phyloP scores from a whole-genome alignment of 1,140 invertebrate genomes.

The Dendrolimus punctatus region DNA sequence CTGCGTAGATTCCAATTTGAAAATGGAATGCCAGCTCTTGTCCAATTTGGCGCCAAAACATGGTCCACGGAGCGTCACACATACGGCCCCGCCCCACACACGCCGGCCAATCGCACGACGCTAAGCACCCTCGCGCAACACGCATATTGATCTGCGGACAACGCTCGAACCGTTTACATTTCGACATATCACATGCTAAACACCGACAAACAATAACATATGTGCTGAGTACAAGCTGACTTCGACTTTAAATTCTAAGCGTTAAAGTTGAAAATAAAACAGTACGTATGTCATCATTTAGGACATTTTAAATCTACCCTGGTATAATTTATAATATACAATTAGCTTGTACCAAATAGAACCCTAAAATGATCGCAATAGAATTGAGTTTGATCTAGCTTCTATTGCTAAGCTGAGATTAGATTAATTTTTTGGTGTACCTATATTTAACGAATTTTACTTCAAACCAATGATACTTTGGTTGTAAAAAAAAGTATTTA shows the following conservation, averaged over 20 bases:
- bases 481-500: no score
- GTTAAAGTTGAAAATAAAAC: slow-evolving; percentile 26
- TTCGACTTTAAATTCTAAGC: no score
- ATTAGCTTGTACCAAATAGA: background rate
- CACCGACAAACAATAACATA: slow-evolving; percentile 67
- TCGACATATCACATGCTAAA: slow-evolving; percentile 70
- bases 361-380: no score
- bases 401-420: no score
- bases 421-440: no score
- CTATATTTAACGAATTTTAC: no score
- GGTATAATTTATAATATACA: slow-evolving; percentile 47
- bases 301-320: slow-evolving; percentile 10
- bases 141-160: slow-evolving; percentile 70
- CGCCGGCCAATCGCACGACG: slow-evolving; percentile 55
- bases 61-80: slow-evolving; percentile 52
- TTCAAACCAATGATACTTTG: no score
- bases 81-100: slow-evolving; percentile 57
- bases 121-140: slow-evolving; percentile 60
- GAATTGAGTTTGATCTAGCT: no score
- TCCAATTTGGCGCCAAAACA: slow-evolving; percentile 58
- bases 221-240: slow-evolving; percentile 16
- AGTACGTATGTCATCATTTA: slow-evolving; percentile 9
- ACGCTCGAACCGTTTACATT: slow-evolving; percentile 65
- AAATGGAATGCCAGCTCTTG: slow-evolving; percentile 31
- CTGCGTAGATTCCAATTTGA: slow-evolving; percentile 15